Conservation (phyloP, 2,888 invertebrate species). For the Hypselothyrea guttata region DNA sequence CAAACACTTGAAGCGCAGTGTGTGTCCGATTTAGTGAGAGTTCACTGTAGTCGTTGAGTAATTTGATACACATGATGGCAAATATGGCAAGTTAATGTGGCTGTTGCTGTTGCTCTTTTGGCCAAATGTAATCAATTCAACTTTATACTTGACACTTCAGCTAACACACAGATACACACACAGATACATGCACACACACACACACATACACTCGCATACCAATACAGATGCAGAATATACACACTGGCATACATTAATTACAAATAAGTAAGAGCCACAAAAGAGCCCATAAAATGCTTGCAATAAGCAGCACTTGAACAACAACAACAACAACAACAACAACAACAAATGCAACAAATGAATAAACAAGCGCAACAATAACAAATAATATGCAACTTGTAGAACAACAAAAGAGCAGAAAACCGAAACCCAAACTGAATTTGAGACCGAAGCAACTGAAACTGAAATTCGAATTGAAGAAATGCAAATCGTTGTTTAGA, state of each 20-base stretch:
- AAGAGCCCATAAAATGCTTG: slow-evolving; percentile 53
- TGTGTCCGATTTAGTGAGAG: neutral
- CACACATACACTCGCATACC: neutral
- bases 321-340: slow-evolving; percentile 17
- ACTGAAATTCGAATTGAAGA: slow-evolving; percentile 42
- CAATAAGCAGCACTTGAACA: slow-evolving; percentile 45
- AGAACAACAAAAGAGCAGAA: slow-evolving; percentile 55
- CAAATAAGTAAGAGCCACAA: slow-evolving; percentile 48
- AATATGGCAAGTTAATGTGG: slow-evolving; percentile 56
- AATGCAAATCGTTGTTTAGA: slow-evolving; percentile 59
- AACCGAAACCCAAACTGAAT: slow-evolving; percentile 51
- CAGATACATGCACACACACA: slow-evolving; percentile 11
- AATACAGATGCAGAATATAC: too few species aligned
- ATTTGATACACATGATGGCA: slow-evolving; percentile 56
- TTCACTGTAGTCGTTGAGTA: slow-evolving; percentile 33
- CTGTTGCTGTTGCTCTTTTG: slow-evolving; percentile 39
- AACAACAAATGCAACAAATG: slow-evolving; percentile 34
- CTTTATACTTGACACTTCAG: slow-evolving; percentile 60
- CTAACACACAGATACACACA: slow-evolving; percentile 38
- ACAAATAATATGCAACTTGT: slow-evolving; percentile 63
- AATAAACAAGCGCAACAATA: slow-evolving; percentile 26
- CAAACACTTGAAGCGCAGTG: too few species aligned
- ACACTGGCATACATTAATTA: slow-evolving; percentile 41
- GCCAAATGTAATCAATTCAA: slow-evolving; percentile 65
- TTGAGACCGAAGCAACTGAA: slow-evolving; percentile 27